phyloP scores from a whole-genome alignment of 2,113 vertebrate species.

The Clarias magur region DNA sequence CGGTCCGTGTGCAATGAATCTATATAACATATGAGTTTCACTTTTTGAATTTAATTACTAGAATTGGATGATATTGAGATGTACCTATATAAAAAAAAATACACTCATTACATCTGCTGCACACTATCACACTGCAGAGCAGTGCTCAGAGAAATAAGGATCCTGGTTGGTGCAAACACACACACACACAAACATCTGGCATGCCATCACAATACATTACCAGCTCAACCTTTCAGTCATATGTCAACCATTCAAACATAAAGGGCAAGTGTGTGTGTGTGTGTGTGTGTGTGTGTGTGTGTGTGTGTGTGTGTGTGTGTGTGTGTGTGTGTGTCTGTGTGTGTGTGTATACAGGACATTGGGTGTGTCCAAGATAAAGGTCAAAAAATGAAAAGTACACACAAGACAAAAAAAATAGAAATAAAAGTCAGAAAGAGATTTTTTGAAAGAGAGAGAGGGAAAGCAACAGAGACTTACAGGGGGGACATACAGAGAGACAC shows the following conservation, averaged over 20 bases:
- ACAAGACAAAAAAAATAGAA: not conserved
- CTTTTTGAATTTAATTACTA: not conserved
- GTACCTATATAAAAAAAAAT: too few relatives aligned
- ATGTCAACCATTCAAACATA: constrained; percentile 36
- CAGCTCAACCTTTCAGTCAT: constrained; percentile 39
- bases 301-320: constrained; percentile 28
- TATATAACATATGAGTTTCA: too few relatives aligned
- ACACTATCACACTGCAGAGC: not conserved
- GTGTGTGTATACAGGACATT: not conserved
- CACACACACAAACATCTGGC: constrained; percentile 12
- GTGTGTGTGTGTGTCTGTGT: constrained; percentile 19
- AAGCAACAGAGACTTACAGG: too few relatives aligned
- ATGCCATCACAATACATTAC: constrained; percentile 37
- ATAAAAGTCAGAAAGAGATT: not conserved
- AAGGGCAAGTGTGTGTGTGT: constrained; percentile 40
- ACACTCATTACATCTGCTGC: not conserved
- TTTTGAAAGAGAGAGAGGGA: too few relatives aligned
- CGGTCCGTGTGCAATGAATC: too few relatives aligned
- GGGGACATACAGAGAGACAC: not conserved
- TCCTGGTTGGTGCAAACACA: not conserved
- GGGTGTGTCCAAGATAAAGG: not conserved
- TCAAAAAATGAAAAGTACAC: not conserved
- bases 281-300: constrained; percentile 33
- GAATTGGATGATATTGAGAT: not conserved
- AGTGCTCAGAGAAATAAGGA: not conserved